A percentile compares a stretch with the other conserved stretches of the same genome.
phyloP scores from a whole-genome alignment of 2,113 vertebrate species.

The Seriola rivoliana region DNA sequence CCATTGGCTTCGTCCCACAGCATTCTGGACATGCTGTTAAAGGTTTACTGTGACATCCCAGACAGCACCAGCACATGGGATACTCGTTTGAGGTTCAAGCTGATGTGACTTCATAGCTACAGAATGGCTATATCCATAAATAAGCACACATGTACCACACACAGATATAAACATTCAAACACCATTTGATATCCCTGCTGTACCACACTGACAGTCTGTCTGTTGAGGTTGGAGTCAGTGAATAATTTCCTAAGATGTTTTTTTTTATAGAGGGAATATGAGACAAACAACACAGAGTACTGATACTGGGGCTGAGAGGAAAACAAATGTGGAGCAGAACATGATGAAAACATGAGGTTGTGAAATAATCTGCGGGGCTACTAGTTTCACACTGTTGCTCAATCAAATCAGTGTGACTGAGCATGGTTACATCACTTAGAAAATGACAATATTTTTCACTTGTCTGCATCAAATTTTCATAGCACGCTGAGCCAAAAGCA shows the following conservation, averaged over 20 bases:
- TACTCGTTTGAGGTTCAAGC: slow-evolving; percentile 14
- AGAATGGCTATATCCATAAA: slow-evolving; percentile 40
- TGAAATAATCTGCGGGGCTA: slow-evolving; percentile 53
- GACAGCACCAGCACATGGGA: slow-evolving; percentile 32
- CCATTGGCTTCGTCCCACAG: background rate
- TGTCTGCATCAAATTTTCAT: slow-evolving; percentile 1
- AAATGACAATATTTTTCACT: slow-evolving; percentile 24
- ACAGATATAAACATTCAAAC: slow-evolving; percentile 41
- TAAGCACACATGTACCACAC: slow-evolving; percentile 45
- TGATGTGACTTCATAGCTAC: slow-evolving; percentile 36
- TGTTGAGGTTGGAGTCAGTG: slow-evolving; percentile 13
- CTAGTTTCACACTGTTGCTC: slow-evolving; percentile 55
- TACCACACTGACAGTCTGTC: slow-evolving; percentile 33
- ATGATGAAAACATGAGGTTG: slow-evolving; percentile 56
- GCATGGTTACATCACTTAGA: slow-evolving; percentile 56
- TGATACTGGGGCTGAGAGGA: background rate
- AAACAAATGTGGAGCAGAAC: slow-evolving; percentile 52
- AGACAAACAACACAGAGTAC: slow-evolving; percentile 20
- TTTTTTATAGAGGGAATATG: slow-evolving; percentile 9
- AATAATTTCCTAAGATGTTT: slow-evolving; percentile 38
- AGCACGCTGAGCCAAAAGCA: slow-evolving; percentile 8
- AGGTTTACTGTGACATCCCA: slow-evolving; percentile 32
- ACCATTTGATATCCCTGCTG: slow-evolving; percentile 22
- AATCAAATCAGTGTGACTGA: slow-evolving; percentile 45
- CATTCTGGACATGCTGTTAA: slow-evolving; percentile 12